Conservation (phyloP, 1,140 invertebrate genomes). For the Drosophila ercepeae region DNA sequence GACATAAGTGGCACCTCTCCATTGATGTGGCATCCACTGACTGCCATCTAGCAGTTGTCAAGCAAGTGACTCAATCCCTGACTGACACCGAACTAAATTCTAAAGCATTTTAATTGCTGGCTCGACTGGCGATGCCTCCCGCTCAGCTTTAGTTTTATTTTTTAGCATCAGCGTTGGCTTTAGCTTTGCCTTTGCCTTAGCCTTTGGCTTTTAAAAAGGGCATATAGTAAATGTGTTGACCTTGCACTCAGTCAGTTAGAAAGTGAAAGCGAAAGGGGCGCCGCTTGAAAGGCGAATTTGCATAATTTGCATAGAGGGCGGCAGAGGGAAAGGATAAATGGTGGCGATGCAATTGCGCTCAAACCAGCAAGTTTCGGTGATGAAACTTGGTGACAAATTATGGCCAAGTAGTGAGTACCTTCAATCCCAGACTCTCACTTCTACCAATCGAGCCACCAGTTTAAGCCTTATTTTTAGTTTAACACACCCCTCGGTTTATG, state of each 20-base stretch:
- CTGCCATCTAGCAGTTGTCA: conserved; percentile 32
- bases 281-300: conserved; percentile 55
- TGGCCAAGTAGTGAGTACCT: conserved; percentile 61
- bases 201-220: conserved; percentile 13
- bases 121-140: conserved; percentile 6
- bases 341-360: conserved; percentile 36
- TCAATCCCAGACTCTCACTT: conserved; percentile 20
- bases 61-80: conserved; percentile 60
- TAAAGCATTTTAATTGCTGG: conserved; percentile 65
- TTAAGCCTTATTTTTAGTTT: conserved; percentile 5
- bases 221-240: conserved; percentile 72
- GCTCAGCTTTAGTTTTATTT: conserved; percentile 5
- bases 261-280: conserved; percentile 63
- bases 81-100: conserved; percentile 39
- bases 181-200: conserved; percentile 1
- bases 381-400: conserved; percentile 72
- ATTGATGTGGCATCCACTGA: conserved; percentile 11
- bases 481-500: conserved; percentile 48
- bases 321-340: background rate
- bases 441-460: background rate
- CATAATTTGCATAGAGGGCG: conserved; percentile 66
- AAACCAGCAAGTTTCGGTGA: conserved; percentile 55
- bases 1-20: conserved; percentile 20
- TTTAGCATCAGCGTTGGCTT: conserved; percentile 4
- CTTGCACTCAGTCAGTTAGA: conserved; percentile 66